Base-by-base conservation (phyloP, 2,888 invertebrate species). In the Eupithecia subfuscata region DNA sequence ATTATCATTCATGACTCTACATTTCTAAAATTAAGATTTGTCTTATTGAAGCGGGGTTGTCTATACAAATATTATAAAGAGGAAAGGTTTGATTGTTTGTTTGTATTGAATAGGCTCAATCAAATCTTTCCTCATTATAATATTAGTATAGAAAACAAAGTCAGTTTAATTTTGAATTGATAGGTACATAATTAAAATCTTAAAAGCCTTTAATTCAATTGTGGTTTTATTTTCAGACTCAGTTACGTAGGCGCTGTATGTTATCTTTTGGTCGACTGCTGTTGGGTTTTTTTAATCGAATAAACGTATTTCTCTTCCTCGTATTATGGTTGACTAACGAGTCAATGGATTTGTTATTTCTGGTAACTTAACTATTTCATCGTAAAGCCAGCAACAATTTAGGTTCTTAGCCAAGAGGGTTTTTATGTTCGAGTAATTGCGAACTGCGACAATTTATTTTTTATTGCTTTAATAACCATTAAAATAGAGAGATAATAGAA, bases 261-360 rank as follows among this genome's bases (percentile, higher is more conserved):
- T 67, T 67, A 40, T 40, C 16, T 67, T n/a, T 67, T 7, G 12
- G 34, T 22, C 6, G 22, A 70, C 48, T 69, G 34, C 64, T 69
- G 25, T 60, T 25, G 60, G 18, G 22, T 16, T 69, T 64, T 73
- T 40, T 40, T 37, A 70, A 37, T 48, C 56, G 48, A 40, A 70
- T 52, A 65, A 64, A 37, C 22, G 30, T 45, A 14, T 22, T 18
- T 30, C 30, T 30, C 12, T 45, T 73, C 63, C 60, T 69, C 12
- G n/a, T 73, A 48, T 63, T 69, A 63, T 68, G 30, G 45, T 63
- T 48, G 69, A 69, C 48, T 63, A 34, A 69, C 18, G 25, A n/a
- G 43, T 25, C 14, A 6, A 40, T 60, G 8, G 43, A 34, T 64
- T 64, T 30, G 7, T 34, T 34, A 34, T 64, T 34, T 64, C 34